Conservation (phyloP, 2,888 invertebrate species). For the Sthenelais limicola region DNA sequence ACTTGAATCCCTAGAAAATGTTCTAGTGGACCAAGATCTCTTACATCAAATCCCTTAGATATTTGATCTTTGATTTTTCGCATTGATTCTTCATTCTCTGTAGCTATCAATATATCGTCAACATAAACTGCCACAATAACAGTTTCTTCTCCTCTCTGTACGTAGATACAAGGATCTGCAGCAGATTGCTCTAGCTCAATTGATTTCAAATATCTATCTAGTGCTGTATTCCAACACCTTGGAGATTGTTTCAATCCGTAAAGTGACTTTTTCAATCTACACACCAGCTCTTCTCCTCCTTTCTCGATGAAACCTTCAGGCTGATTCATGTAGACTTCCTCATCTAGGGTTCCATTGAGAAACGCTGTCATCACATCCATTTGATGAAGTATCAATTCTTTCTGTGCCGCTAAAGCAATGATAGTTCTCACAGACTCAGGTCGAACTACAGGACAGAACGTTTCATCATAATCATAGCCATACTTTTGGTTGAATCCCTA, state of each 20-base stretch:
- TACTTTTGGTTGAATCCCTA: slow-evolving; percentile 51
- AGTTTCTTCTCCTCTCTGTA: background rate
- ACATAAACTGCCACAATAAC: slow-evolving; percentile 47
- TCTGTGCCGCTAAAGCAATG: slow-evolving; percentile 47
- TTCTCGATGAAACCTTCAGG: slow-evolving; percentile 50
- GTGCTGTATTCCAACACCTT: slow-evolving; percentile 27
- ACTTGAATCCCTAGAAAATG: slow-evolving; percentile 40
- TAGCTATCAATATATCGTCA: slow-evolving; percentile 42
- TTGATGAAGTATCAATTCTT: slow-evolving; percentile 48
- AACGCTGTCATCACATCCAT: slow-evolving; percentile 55
- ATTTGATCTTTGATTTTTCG: slow-evolving; percentile 9
- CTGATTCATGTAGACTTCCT: slow-evolving; percentile 54
- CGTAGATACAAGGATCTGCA: slow-evolving; percentile 46
- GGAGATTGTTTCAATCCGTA: slow-evolving; percentile 48
- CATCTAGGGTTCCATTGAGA: slow-evolving; percentile 51
- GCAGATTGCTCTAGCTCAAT: slow-evolving; percentile 43
- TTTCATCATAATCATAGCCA: slow-evolving; percentile 54
- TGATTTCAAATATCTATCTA: background rate
- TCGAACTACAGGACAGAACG: slow-evolving; percentile 53
- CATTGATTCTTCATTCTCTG: slow-evolving; percentile 39
- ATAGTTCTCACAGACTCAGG: slow-evolving; percentile 49
- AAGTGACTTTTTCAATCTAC: slow-evolving; percentile 50
- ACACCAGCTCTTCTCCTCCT: slow-evolving; percentile 47
- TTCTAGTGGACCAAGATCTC: slow-evolving; percentile 43
- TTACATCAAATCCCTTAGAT: slow-evolving; percentile 42